These are phyloP conservation scores for Protomyctophum bolini DNA, from an alignment of 2,113 vertebrate genomes.

Conservation along the genomic window DNA sequence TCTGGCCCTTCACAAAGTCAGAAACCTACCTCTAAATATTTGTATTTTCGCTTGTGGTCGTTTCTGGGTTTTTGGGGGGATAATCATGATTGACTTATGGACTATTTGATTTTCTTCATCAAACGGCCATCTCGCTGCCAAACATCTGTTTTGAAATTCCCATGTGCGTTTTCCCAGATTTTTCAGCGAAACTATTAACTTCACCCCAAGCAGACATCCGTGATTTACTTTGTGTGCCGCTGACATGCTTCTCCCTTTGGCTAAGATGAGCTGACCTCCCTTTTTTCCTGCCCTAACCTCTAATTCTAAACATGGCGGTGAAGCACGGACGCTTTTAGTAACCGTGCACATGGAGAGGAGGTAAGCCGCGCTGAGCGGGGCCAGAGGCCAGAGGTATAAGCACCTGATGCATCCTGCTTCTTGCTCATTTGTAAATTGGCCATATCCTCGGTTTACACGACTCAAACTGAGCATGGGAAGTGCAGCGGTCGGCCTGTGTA, in stretches of 20 bases:
- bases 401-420: slow-evolving; percentile 48
- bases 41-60: not conserved
- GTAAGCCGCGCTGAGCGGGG: slow-evolving; percentile 16
- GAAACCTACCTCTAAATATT: not conserved
- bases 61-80: not conserved
- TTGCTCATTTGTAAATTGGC: slow-evolving; percentile 27
- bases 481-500: slow-evolving; percentile 36
- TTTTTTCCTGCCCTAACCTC: slow-evolving; percentile 5
- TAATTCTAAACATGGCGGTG: slow-evolving; percentile 2
- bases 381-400: slow-evolving; percentile 22
- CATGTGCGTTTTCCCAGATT: not conserved
- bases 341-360: not conserved
- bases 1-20: no score
- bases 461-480: slow-evolving; percentile 35
- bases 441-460: slow-evolving; percentile 42
- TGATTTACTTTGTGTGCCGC: not conserved
- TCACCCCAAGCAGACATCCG: no score
- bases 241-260: slow-evolving; percentile 1
- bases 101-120: not conserved
- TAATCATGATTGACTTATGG: not conserved
- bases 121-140: not conserved
- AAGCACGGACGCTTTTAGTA: not conserved
- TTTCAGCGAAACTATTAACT: not conserved
- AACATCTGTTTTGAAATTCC: slow-evolving; percentile 1
- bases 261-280: not conserved